phyloP scores from a whole-genome alignment of 1,140 invertebrate genomes.

The Drosophila quadrilineata region DNA sequence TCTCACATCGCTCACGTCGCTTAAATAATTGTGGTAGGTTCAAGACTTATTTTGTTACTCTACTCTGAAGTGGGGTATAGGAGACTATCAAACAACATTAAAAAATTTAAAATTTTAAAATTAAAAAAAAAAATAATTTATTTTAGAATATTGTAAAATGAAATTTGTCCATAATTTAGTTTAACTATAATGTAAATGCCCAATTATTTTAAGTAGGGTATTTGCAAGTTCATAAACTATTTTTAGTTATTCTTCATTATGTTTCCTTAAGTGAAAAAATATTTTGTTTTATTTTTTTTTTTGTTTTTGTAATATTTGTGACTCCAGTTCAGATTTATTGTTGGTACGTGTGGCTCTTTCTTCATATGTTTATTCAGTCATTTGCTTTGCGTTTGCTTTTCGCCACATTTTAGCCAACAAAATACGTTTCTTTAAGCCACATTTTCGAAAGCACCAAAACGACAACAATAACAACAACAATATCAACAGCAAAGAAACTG shows the following conservation, averaged over 20 bases:
- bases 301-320: conserved; percentile 15
- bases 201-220: too few species aligned
- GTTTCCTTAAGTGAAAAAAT: fast-evolving
- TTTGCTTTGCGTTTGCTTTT: conserved; percentile 24
- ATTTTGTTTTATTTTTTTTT: neutral
- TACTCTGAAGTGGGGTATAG: neutral
- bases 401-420: conserved; percentile 29
- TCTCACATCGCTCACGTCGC: conserved; percentile 2
- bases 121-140: too few species aligned
- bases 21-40: conserved; percentile 67
- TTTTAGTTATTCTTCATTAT: too few species aligned
- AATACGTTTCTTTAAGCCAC: conserved; percentile 54
- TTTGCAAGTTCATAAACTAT: too few species aligned
- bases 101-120: too few species aligned
- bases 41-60: conserved; percentile 11
- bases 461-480: conserved; percentile 17
- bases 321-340: conserved; percentile 31
- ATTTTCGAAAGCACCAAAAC: conserved; percentile 53
- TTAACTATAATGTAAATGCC: too few species aligned
- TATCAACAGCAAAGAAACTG: conserved; percentile 13
- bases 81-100: neutral
- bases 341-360: conserved; percentile 33
- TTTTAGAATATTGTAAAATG: too few species aligned
- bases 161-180: too few species aligned
- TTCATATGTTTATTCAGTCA: conserved; percentile 1